These are phyloP conservation scores for Cephus rjabovi DNA, from an alignment of 2,888 invertebrate species.

Conservation along the genomic window DNA sequence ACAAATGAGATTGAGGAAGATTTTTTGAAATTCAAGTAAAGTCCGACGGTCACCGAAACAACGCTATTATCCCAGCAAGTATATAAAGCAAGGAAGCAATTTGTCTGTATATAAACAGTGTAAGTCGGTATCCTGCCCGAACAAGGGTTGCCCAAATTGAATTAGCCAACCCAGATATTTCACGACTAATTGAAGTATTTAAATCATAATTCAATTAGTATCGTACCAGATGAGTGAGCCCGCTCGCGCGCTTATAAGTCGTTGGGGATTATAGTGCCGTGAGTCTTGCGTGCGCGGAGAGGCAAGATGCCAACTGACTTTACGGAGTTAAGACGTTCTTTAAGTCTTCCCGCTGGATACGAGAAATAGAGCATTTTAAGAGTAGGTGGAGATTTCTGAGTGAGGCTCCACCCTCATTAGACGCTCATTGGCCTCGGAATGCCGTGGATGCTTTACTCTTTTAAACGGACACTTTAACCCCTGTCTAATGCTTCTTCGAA, in stretches of 20 bases:
- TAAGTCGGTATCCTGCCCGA: not conserved
- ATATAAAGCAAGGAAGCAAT: not conserved
- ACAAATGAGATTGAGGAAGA: not conserved
- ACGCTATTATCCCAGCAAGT: not conserved
- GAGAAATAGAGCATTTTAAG: slow-evolving; percentile 61
- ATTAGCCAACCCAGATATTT: slow-evolving; percentile 26
- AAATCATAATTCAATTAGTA: slow-evolving; percentile 42
- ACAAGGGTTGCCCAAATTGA: slow-evolving; percentile 8
- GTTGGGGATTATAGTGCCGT: slow-evolving; percentile 34
- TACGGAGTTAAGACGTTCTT: slow-evolving; percentile 59
- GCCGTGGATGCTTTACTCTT: not conserved
- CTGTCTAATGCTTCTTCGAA: not conserved
- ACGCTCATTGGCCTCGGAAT: slow-evolving; percentile 58
- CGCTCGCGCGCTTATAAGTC: slow-evolving; percentile 16
- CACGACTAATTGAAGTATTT: slow-evolving; percentile 50
- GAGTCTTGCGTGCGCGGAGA: slow-evolving; percentile 43
- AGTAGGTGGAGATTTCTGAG: slow-evolving; percentile 64
- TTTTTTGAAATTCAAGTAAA: not conserved
- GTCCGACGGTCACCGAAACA: not conserved
- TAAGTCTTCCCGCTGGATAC: slow-evolving; percentile 35
- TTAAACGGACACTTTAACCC: slow-evolving; percentile 15
- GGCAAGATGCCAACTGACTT: slow-evolving; percentile 64
- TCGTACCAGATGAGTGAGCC: not conserved
- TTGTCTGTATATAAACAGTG: not conserved
- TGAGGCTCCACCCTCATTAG: slow-evolving; percentile 64